These are phyloP conservation scores for Chlorops oryzae DNA, from an alignment of 1,140 invertebrate species.

Conservation along the genomic window DNA sequence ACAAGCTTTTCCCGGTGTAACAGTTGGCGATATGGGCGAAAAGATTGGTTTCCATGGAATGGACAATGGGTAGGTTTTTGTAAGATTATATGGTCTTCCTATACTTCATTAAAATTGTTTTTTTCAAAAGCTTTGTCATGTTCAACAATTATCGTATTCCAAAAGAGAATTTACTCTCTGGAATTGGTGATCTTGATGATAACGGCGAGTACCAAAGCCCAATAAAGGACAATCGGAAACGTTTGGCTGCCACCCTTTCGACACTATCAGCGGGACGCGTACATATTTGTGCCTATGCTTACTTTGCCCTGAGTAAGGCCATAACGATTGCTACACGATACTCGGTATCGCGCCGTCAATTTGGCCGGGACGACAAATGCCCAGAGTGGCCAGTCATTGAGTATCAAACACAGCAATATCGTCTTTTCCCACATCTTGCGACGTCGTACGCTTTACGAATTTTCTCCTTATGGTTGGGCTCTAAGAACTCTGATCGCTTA, in stretches of 20 bases:
- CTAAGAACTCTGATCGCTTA: conserved; percentile 50
- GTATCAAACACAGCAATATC: conserved; percentile 82
- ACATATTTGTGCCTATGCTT: conserved; percentile 51
- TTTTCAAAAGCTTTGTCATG: conserved; percentile 60
- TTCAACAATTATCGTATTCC: conserved; percentile 81
- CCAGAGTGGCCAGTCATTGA: conserved; percentile 73
- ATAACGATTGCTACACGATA: conserved; percentile 76
- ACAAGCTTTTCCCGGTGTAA: conserved; percentile 63
- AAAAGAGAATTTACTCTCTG: conserved; percentile 72
- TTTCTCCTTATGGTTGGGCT: conserved; percentile 59
- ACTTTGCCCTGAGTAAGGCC: conserved; percentile 51
- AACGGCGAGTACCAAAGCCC: conserved; percentile 73
- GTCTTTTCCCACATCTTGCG: conserved; percentile 74
- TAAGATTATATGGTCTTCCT: neutral
- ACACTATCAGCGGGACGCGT: conserved; percentile 74
- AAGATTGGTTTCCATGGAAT: conserved; percentile 77
- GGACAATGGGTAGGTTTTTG: conserved; percentile 70
- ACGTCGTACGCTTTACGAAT: conserved; percentile 62
- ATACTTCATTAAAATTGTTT: conserved; percentile 31
- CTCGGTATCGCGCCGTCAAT: conserved; percentile 73
- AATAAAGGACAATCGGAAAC: conserved; percentile 69
- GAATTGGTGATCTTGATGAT: conserved; percentile 75
- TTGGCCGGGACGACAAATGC: conserved; percentile 55
- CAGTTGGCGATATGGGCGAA: conserved; percentile 74
- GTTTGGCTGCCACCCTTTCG: conserved; percentile 77